Evolutionary conservation across 2,113 vertebrate species (phyloP), one percentile per base, ranked within the genome.

Genomic region (Struthio camelus): DNA sequence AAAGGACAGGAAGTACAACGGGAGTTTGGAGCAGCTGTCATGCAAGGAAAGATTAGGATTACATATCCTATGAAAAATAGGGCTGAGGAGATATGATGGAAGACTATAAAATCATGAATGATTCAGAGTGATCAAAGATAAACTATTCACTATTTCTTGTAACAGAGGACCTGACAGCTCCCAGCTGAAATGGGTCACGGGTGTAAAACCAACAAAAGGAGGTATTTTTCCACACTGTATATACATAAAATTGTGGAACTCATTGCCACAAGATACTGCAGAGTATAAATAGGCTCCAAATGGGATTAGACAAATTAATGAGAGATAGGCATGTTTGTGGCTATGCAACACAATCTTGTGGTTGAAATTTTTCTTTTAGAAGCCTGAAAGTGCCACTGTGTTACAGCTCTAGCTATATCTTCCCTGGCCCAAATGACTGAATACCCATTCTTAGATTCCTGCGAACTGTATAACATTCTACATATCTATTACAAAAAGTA

Each of bases 151-250:
- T 88, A 82, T 91, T 94, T 70, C 50, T 66, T 36, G 70, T 83
- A 87, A 54, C 44, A 20, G 15, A 90, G 67, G 40, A 80, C 70
- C 76, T 91, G 93, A 82, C 76, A 90, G 54, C 53, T 96, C 58
- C 30, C 91, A 96, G 67, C 17, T 94, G 81, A 91, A 95, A 89
- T 53, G 71, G 89, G 87, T 87, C 91, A 93, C 84, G 89, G 86
- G 94, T 93, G 71, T 89, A 94, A 95, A 97, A 82, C 32, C 87
- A 82, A 93, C 91, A 95, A 94, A 91, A 93, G 87, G 79, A 92
- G 89, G 50, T 80, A 64, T 36, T 87, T 94, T 72, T 65, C 81
- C 2, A 1, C 58, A 70, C 2, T 2, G 46, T 8, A 38, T 40
- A 85, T 18, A 80, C 4, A 58, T 22, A 48, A 91, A 56, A 42